Evolutionary conservation across 2,888 invertebrate genomes (phyloP), one percentile per base, ranked within the genome.

Genomic region (Allolobophora icterica): DNA sequence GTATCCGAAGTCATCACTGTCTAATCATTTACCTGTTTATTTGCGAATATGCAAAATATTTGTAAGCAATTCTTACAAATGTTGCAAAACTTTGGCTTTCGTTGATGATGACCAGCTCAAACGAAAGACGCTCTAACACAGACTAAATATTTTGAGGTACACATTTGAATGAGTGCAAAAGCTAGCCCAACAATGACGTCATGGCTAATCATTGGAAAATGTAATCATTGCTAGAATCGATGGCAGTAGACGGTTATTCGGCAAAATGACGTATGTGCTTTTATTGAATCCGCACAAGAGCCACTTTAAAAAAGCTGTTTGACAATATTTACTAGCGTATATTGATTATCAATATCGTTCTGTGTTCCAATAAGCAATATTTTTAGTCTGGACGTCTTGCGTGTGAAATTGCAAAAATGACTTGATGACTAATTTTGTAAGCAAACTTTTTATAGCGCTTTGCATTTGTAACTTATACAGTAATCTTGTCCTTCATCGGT

Each of bases 81-180:
- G 30, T 71, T n/a, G n/a, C 71, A 71, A 71, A 71, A 71, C 6
- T 11, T n/a, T 30, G 11, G 30, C 11, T 71, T n/a, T 71, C 71
- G 30, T n/a, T 71, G 71, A 30, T n/a, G 30, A n/a, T 71, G 71
- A n/a, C 71, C 71, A 71, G n/a, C 8, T 71, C 71, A n/a, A 71
- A 71, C 8, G n/a, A 71, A n/a, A 71, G 71, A 71, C 71, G 71
- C 71, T 71, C n/a, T 71, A 71, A n/a, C 71, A 71, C 71, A n/a
- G 71, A 71, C 13, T 1, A 71, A 17, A 71, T 71, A 71, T 71
- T 30, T 5, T 52, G 52, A 52, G 24, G 52, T 3, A 52, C 52
- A 52, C 24, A 19, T 11, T 52, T 71, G 71, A 71, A n/a, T 30
- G 11, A 30, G 11, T 71, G n/a, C n/a, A 71, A n/a, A 71, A n/a